phyloP scores from a whole-genome alignment of 2,888 invertebrate species.

The Anarsia innoxiella region DNA sequence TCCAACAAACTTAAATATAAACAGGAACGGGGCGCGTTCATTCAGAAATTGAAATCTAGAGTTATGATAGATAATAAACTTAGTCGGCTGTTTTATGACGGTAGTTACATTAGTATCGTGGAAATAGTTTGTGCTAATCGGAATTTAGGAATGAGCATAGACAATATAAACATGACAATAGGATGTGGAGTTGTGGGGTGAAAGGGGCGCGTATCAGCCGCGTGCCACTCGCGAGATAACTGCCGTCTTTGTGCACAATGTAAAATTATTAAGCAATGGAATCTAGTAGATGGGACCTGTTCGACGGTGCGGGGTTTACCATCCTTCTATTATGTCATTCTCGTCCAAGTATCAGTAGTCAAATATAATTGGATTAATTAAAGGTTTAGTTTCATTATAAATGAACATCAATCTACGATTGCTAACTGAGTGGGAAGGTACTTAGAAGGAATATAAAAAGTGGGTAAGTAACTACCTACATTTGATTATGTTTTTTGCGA shows the following conservation, averaged over 20 bases:
- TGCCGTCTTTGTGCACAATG: slow-evolving; percentile 63
- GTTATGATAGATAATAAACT: slow-evolving; percentile 18
- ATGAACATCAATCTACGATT: too few species aligned
- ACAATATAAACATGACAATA: slow-evolving; percentile 73
- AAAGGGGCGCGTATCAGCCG: slow-evolving; percentile 57
- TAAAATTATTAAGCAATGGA: slow-evolving; percentile 66
- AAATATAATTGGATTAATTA: too few species aligned
- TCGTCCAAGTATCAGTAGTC: too few species aligned
- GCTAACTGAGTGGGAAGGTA: too few species aligned
- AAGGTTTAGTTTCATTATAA: too few species aligned
- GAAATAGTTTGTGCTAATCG: slow-evolving; percentile 57
- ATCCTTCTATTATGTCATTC: too few species aligned
- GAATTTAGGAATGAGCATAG: slow-evolving; percentile 67
- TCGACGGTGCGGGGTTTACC: slow-evolving; percentile 12
- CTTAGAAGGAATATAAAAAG: too few species aligned
- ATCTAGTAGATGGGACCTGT: slow-evolving; percentile 22
- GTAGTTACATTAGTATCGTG: slow-evolving; percentile 18
- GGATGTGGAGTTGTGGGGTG: slow-evolving; percentile 42
- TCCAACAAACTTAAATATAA: slow-evolving; percentile 32
- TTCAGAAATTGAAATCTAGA: slow-evolving; percentile 17
- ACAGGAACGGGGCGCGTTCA: slow-evolving; percentile 24
- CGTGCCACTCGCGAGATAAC: slow-evolving; percentile 69
- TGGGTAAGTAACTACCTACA: too few species aligned
- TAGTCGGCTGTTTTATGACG: slow-evolving; percentile 9
- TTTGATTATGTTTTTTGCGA: too few species aligned